phyloP scores from a whole-genome alignment of 2,797 vertebrate species.

The Acipenser transmontanus region DNA sequence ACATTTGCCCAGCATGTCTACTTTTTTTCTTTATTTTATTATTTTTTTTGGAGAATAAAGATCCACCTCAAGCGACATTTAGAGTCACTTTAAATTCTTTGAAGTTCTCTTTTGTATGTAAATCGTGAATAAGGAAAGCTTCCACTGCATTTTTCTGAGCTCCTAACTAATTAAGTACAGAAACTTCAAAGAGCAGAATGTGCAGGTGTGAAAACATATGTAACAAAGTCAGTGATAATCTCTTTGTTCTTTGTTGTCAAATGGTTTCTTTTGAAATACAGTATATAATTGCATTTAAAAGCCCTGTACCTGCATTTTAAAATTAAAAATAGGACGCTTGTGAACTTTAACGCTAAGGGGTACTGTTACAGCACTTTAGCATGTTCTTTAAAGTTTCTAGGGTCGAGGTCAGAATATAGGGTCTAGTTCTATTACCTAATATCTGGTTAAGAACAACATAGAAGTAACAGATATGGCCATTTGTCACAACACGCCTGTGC shows the following conservation, averaged over 20 bases:
- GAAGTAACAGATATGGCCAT: too few species aligned
- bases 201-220: constrained; percentile 37
- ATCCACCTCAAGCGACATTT: too few species aligned
- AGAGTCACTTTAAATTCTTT: constrained; percentile 1
- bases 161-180: not conserved
- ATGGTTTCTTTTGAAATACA: constrained; percentile 30
- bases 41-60: too few species aligned
- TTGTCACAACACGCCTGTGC: too few species aligned
- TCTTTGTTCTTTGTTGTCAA: constrained; percentile 21
- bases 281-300: constrained; percentile 32
- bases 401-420: not conserved
- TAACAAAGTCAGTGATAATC: constrained; percentile 21
- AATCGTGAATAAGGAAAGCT: not conserved
- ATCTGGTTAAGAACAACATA: too few species aligned
- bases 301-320: constrained; percentile 22
- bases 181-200: constrained; percentile 41
- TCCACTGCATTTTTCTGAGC: not conserved
- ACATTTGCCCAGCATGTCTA: too few species aligned
- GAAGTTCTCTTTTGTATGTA: not conserved
- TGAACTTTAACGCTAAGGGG: too few species aligned
- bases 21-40: too few species aligned
- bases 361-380: too few species aligned
- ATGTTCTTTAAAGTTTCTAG: not conserved
- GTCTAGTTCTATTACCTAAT: too few species aligned
- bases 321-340: constrained; percentile 32